Evolutionary conservation across 2,888 invertebrate species (phyloP).

Genomic region (Luperina testacea): DNA sequence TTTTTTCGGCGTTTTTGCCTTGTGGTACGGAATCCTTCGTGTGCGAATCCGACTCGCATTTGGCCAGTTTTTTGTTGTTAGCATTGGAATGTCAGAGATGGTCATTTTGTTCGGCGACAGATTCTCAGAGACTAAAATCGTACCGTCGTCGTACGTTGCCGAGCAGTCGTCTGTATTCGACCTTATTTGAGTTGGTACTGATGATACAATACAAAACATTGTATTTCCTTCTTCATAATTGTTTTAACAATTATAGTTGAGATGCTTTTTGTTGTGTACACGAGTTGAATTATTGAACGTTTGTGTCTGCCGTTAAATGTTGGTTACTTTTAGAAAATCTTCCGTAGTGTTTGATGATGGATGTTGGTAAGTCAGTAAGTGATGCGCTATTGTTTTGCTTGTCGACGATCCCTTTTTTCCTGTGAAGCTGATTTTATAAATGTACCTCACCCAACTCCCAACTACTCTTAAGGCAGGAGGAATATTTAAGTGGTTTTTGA

Average conservation of each 20-base stretch:
- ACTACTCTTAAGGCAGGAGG: background rate
- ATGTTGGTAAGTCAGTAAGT: background rate
- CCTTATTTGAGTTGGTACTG: constrained; percentile 28
- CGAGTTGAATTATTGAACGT: constrained; percentile 29
- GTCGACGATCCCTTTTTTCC: constrained; percentile 2
- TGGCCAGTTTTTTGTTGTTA: no score
- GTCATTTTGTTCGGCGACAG: background rate
- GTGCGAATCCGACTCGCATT: no score
- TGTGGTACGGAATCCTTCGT: no score
- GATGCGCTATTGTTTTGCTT: constrained; percentile 23
- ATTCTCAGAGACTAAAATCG: background rate
- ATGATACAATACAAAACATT: constrained; percentile 42
- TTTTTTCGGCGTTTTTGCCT: no score
- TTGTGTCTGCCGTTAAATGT: constrained; percentile 20
- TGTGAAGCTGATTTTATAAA: background rate
- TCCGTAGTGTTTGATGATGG: constrained; percentile 18
- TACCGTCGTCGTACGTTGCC: background rate
- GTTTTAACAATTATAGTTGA: constrained; percentile 31
- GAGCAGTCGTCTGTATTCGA: constrained; percentile 6
- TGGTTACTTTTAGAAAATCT: constrained; percentile 19
- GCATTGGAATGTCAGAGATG: background rate
- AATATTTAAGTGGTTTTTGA: background rate
- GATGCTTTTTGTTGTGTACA: constrained; percentile 30
- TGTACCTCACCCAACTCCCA: background rate
- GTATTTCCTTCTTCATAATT: constrained; percentile 46